These are phyloP conservation scores for Griposia aprilina DNA, from an alignment of 2,888 invertebrate species.

Conservation along the genomic window DNA sequence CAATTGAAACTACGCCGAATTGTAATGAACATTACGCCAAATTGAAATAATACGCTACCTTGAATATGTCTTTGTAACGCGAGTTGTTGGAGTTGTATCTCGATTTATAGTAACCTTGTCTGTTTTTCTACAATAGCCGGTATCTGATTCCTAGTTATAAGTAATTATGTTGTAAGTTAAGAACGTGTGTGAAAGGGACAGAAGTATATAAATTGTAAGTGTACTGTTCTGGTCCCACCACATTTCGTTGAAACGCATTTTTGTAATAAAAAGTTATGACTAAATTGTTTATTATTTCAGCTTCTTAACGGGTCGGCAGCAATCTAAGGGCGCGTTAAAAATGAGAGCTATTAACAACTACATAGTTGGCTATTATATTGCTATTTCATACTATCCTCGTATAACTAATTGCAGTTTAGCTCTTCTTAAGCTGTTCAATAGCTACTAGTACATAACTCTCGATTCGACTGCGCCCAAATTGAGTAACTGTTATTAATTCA, in stretches of 20 bases:
- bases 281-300: constrained; percentile 8
- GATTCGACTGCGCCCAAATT: too few species aligned
- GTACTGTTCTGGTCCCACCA: constrained; percentile 61
- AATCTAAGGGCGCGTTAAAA: not conserved
- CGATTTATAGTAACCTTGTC: not conserved
- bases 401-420: too few species aligned
- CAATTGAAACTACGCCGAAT: constrained; percentile 12
- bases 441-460: too few species aligned
- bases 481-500: too few species aligned
- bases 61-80: not conserved
- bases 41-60: constrained; percentile 32
- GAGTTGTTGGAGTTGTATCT: constrained; percentile 9
- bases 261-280: constrained; percentile 32
- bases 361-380: not conserved
- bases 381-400: too few species aligned
- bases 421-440: too few species aligned
- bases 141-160: constrained; percentile 29
- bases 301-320: not conserved
- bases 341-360: not conserved
- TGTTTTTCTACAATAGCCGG: constrained; percentile 9
- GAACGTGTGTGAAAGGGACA: constrained; percentile 47
- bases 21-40: constrained; percentile 18
- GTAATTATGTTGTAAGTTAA: constrained; percentile 22
- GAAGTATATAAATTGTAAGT: constrained; percentile 51
- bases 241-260: constrained; percentile 50